Base-by-base conservation (phyloP, 2,888 invertebrate genomes). In the Hirtodrosophila cameraria region DNA sequence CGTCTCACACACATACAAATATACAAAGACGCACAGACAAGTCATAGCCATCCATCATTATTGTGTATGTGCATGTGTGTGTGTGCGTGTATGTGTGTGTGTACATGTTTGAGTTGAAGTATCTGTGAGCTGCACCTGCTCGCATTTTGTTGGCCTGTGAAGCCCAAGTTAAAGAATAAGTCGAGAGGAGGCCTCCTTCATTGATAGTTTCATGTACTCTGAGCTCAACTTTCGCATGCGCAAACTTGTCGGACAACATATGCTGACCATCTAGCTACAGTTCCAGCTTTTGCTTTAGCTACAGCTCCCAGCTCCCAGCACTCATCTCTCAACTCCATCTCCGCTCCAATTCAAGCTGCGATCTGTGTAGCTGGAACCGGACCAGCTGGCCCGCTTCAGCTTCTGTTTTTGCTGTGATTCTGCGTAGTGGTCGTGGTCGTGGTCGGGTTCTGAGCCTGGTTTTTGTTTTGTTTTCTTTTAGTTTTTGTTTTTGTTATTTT, bases 381-480 rank as follows among this genome's bases (percentile, higher is more conserved):
- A 54, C 73, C 73, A 73, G 84, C 84, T 86, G 73, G 72, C 69
- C 54, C 28, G 62, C 78, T 72, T 58, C 62, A 62, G 74, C 73
- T 85, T 85, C 79, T 72, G 79, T 85, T 80, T 85, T 83, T 80
- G 84, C 85, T 48, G 86, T 70, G 86, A 86, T 86, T 82, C 74
- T 81, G 61, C 57, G 73, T 66, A 13, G 62, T 42, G 35, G 11
- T 23, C 25, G 3, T 28, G 13, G 50, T 15, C n/a, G n/a, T n/a
- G n/a, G n/a, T 20, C 9, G 36, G 33, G 61, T 15, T 36, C 23
- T 45, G 23, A 20, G 15, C 36, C 50, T 38, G 30, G 28, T 50
- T 46, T 20, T 33, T 35, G 33, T 53, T 68, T 52, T 57, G 50
- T 18, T 65, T 76, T 43, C 45, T n/a, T 35, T 52, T 25, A 36